A percentile compares a stretch with the other conserved stretches of the same genome.
These are phyloP conservation scores for Stichodactyla mertensii DNA, from an alignment of 64 coral and sea anemone genomes.

Conservation along the genomic window DNA sequence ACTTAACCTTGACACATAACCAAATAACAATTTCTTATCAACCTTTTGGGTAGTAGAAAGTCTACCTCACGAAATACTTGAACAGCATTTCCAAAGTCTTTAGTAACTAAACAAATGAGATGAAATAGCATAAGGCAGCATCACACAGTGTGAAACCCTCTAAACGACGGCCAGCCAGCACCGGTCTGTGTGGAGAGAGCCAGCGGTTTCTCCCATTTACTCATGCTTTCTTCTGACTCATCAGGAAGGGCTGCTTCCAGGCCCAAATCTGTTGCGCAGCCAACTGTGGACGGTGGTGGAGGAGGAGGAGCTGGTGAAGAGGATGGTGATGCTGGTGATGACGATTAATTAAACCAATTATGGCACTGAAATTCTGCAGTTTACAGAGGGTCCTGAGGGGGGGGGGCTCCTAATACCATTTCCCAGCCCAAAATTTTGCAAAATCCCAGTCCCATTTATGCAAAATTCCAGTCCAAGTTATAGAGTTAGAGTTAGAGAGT, in stretches of 20 bases:
- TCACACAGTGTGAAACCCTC: conserved; percentile 21
- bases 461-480: too few relatives aligned
- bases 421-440: too few relatives aligned
- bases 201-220: conserved; percentile 20
- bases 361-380: not conserved
- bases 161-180: conserved; percentile 9
- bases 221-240: conserved; percentile 17
- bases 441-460: too few relatives aligned
- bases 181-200: not conserved
- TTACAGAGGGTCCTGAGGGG: too few relatives aligned
- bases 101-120: not conserved
- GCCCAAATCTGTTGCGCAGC: conserved; percentile 32
- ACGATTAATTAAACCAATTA: conserved; percentile 5
- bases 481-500: too few relatives aligned
- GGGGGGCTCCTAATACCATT: too few relatives aligned
- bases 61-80: not conserved
- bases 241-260: conserved; percentile 43
- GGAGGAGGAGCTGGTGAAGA: conserved; percentile 16
- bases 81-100: not conserved
- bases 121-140: conserved; percentile 3
- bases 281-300: conserved; percentile 47
- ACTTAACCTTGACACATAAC: not conserved
- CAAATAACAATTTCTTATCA: too few relatives aligned
- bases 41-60: too few relatives aligned
- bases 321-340: conserved; percentile 38